A percentile compares a stretch with the other conserved stretches of the same genome.
Conservation (phyloP, 2,113 vertebrate species). For the Puntigrus tetrazona region DNA sequence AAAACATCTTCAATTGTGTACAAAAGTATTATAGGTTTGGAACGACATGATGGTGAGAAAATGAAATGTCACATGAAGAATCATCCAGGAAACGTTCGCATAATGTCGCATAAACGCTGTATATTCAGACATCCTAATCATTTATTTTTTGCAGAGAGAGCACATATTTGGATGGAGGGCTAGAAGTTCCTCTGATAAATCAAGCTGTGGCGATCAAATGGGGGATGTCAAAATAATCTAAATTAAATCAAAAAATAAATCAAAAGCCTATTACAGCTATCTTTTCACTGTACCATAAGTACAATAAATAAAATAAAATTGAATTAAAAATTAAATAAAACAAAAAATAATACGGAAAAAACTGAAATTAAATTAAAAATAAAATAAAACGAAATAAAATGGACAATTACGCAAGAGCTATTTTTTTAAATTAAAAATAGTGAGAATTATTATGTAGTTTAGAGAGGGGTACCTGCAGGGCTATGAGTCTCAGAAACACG, state of each 20-base stretch:
- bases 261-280: background rate
- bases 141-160: background rate
- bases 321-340: too few species aligned
- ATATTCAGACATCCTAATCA: background rate
- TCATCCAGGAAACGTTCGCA: background rate
- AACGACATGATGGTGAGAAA: background rate
- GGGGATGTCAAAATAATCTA: background rate
- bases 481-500: conserved; percentile 84
- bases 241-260: too few species aligned
- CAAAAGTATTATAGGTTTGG: background rate
- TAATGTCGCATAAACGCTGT: background rate
- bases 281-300: background rate
- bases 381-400: background rate
- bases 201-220: background rate
- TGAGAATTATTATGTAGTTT: background rate
- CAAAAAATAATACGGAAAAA: too few species aligned
- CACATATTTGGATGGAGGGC: background rate
- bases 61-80: background rate
- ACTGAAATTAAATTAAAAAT: background rate
- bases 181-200: background rate
- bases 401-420: background rate
- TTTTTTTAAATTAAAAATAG: background rate
- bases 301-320: background rate
- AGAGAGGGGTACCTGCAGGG: conserved; percentile 81
- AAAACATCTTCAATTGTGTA: background rate